Evolutionary conservation across 2,888 invertebrate genomes (phyloP), one percentile per base, ranked within the genome.

Genomic region (Acanthosepion pharaonis): DNA sequence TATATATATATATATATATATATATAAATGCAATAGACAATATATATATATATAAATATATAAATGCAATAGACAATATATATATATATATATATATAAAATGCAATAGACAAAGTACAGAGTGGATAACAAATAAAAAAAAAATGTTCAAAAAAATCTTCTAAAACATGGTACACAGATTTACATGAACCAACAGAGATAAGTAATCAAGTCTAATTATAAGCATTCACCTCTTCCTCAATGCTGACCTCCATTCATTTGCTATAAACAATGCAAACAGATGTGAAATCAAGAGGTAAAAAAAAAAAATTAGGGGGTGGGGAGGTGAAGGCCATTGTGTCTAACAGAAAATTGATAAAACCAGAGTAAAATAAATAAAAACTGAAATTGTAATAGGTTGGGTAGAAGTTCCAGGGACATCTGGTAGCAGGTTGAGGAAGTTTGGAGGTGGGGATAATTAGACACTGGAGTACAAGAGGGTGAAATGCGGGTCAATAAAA

Each of bases 361-460:
- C 15, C 15, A 9, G 33, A 78, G 11, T 1, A n/a, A n/a, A n/a
- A 78, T 15, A 78, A 78, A n/a, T n/a, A 9, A 78, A 33, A 78
- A n/a, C n/a, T 23, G n/a, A 11, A 78, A 42, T 42, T 15, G 78
- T n/a, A 33, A 18, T 33, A 15, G n/a, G 9, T 28, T 11, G 78
- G 78, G n/a, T n/a, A n/a, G 78, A 33, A 78, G n/a, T n/a, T 78
- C 78, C 78, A 78, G n/a, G n/a, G n/a, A 15, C 78, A 78, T 11
- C 78, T 78, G 78, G n/a, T 78, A n/a, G 78, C 78, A 59, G 59
- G 59, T 6, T 59, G 59, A 23, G 59, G 59, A 59, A 59, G 59
- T 59, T 59, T n/a, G 78, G n/a, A 78, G n/a, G 78, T 78, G 78
- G 78, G 78, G 33, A 78, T 78, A 78, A 78, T 78, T 78, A 78